These are phyloP conservation scores for Huso huso DNA, from an alignment of 2,797 vertebrate species.

Conservation along the genomic window DNA sequence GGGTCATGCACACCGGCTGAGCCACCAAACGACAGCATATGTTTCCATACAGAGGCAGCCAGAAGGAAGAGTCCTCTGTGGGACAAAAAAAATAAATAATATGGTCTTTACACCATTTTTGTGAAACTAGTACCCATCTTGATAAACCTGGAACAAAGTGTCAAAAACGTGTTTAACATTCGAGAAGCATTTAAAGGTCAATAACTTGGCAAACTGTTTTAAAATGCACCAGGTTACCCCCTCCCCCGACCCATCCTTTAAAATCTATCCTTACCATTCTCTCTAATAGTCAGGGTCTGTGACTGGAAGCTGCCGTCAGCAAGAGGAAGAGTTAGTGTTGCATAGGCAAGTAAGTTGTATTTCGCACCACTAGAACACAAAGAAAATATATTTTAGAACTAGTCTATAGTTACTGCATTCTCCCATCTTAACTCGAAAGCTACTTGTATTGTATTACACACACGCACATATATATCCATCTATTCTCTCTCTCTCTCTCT, in stretches of 20 bases:
- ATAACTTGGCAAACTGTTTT: too few species aligned
- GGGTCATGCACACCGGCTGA: slow-evolving; percentile 82
- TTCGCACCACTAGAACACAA: slow-evolving; percentile 50
- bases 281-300: slow-evolving; percentile 59
- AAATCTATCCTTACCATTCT: slow-evolving; percentile 48
- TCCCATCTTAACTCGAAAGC: too few species aligned
- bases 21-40: slow-evolving; percentile 85
- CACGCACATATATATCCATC: too few species aligned
- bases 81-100: background rate
- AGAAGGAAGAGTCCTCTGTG: slow-evolving; percentile 74
- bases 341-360: slow-evolving; percentile 73
- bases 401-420: too few species aligned
- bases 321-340: slow-evolving; percentile 71
- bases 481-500: too few species aligned
- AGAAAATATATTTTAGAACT: slow-evolving; percentile 25
- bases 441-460: too few species aligned
- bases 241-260: too few species aligned
- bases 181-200: too few species aligned
- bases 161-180: too few species aligned
- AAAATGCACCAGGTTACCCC: too few species aligned
- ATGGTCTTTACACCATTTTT: too few species aligned
- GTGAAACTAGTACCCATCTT: slow-evolving; percentile 35
- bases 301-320: slow-evolving; percentile 81
- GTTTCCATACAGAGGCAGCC: slow-evolving; percentile 93
- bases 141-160: slow-evolving; percentile 4